Base-by-base conservation (phyloP, 2,797 vertebrate genomes). In the Tangara arthus region DNA sequence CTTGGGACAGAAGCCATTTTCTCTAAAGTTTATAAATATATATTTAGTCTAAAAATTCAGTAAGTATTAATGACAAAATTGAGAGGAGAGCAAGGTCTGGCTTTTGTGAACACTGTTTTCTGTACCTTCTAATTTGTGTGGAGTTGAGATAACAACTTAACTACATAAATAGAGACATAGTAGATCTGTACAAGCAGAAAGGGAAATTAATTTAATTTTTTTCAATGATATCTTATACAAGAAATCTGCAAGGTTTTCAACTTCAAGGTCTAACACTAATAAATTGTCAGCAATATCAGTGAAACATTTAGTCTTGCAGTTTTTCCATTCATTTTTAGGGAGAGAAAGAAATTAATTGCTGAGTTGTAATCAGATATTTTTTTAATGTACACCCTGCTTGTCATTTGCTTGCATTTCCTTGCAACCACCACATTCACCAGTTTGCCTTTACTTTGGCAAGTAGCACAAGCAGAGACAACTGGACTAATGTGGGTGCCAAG, bases 351-450 rank as follows among this genome's bases (percentile, higher is more conserved):
- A 35, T 10, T n/a, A 37, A 64, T 71, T 37, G 13, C 12, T 42
- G 55, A 70, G 53, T 16, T 76, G 7, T 35, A 65, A 61, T 16
- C 3, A 20, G 17, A 37, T 28, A 34, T 28, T 71, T 64, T 7
- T 35, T 7, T 35, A 35, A 44, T 23, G 4, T 42, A 9, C 12
- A 13, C 4, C 3, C 18, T 47, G 15, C 3, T 81, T 81, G 46
- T 8, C 7, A 30, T 87, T 79, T 87, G 10, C 17, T 55, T 34
- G 9, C 6, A 13, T 4, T 16, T 60, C 50, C n/a, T 71, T 37
- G 4, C 4, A 21, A 73, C 55, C 4, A 37, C 4, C 11, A 14
- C 6, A 1, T 35, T 72, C 1, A 0, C 19, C 28, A 20, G 4
- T 35, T 85, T 66, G 16, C 28, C 13, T 83, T 4, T 47, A 32